phyloP scores from a whole-genome alignment of 2,797 vertebrate species.

The Crossoptilon crossoptilon region DNA sequence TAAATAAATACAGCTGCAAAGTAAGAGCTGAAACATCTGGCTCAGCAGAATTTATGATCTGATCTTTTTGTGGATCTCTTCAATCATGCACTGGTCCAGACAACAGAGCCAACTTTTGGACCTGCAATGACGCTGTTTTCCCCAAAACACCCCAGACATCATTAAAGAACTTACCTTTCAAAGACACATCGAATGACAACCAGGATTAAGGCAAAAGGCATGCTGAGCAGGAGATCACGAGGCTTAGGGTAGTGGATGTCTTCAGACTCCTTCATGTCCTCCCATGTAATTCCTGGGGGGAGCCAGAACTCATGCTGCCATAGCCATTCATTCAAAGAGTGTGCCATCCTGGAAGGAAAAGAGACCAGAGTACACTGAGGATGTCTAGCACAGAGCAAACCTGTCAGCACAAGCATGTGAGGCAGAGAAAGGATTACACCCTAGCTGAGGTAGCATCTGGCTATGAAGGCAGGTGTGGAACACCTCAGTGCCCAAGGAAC shows the following conservation, averaged over 20 bases:
- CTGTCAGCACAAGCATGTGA: background rate
- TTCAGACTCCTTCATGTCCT: conserved; percentile 80
- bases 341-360: conserved; percentile 81
- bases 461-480: background rate
- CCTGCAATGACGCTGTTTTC: background rate
- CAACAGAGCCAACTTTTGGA: background rate
- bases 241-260: conserved; percentile 82
- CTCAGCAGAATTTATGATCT: background rate
- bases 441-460: background rate
- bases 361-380: background rate
- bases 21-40: background rate
- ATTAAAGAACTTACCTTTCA: conserved; percentile 83
- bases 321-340: conserved; percentile 84
- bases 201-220: conserved; percentile 85
- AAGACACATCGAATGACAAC: conserved; percentile 83
- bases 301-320: conserved; percentile 89
- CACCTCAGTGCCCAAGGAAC: background rate
- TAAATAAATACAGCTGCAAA: background rate
- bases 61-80: background rate
- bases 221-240: conserved; percentile 82
- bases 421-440: background rate
- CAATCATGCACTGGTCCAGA: background rate
- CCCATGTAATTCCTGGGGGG: conserved; percentile 85
- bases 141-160: background rate
- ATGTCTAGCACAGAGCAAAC: background rate